A percentile compares a stretch with the other conserved stretches of the same genome.
phyloP scores from a whole-genome alignment of 2,888 invertebrate species.

The Sminthurinus aureus region DNA sequence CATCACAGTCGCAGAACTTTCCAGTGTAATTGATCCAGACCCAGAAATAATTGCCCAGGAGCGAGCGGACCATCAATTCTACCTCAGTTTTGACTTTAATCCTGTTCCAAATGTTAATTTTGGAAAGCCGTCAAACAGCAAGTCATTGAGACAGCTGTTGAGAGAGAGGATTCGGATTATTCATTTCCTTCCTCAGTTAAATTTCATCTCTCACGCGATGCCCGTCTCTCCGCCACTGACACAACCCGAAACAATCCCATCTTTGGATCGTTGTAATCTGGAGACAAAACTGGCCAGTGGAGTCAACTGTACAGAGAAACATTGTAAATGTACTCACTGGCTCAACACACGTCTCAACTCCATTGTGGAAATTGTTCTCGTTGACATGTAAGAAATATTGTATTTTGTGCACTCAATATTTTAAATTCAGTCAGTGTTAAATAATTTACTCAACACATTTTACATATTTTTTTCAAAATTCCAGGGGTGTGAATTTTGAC shows the following conservation, averaged over 20 bases:
- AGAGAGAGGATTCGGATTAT: constrained; percentile 41
- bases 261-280: constrained; percentile 76
- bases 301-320: constrained; percentile 72
- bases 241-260: constrained; percentile 70
- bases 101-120: constrained; percentile 65
- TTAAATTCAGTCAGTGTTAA: no score
- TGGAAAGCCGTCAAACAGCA: not conserved
- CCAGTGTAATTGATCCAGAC: not conserved
- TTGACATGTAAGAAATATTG: constrained; percentile 68
- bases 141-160: not conserved
- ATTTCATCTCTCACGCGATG: constrained; percentile 78
- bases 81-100: constrained; percentile 87
- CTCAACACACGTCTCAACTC: constrained; percentile 80
- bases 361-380: constrained; percentile 82
- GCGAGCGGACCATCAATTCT: constrained; percentile 81
- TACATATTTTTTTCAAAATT: not conserved
- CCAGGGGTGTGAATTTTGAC: constrained; percentile 54
- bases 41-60: constrained; percentile 65
- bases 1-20: not conserved
- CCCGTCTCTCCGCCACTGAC: constrained; percentile 72
- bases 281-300: constrained; percentile 68
- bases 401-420: no score
- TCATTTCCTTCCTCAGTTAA: constrained; percentile 80
- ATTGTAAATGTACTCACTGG: constrained; percentile 76
- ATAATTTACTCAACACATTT: no score